Percentiles rank a stretch among this genome's conserved stretches.
Evolutionary conservation across 2,113 vertebrate species (phyloP).

Genomic region (Oryzias melastigma): DNA sequence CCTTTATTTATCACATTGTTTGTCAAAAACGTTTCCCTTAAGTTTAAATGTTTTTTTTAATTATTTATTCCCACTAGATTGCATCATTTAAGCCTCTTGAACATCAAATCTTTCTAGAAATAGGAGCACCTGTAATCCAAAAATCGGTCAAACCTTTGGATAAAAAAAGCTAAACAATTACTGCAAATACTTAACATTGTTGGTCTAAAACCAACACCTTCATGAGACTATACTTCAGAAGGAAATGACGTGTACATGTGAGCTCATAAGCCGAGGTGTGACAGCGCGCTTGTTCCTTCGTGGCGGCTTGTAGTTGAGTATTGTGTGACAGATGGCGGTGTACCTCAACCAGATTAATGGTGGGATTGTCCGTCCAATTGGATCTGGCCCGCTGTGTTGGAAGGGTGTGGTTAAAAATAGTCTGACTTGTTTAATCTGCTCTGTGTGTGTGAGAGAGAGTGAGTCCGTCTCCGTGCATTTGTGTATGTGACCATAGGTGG

Average conservation of each 20-base stretch:
- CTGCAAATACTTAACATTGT: slow-evolving; percentile 30
- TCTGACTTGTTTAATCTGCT: slow-evolving; percentile 68
- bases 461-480: slow-evolving; percentile 22
- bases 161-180: slow-evolving; percentile 41
- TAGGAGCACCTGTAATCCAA: slow-evolving; percentile 22
- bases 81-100: slow-evolving; percentile 42
- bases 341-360: slow-evolving; percentile 78
- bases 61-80: slow-evolving; percentile 11
- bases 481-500: background rate
- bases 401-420: slow-evolving; percentile 76
- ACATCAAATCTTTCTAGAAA: slow-evolving; percentile 3
- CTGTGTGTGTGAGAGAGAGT: slow-evolving; percentile 26
- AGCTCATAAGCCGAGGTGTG: slow-evolving; percentile 17
- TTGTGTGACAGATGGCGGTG: slow-evolving; percentile 75
- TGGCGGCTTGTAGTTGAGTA: slow-evolving; percentile 40
- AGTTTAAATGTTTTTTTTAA: slow-evolving; percentile 6
- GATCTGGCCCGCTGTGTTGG: slow-evolving; percentile 61
- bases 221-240: slow-evolving; percentile 3
- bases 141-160: background rate
- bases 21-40: background rate
- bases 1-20: too few species aligned
- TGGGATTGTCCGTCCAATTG: slow-evolving; percentile 74
- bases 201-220: background rate
- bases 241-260: slow-evolving; percentile 13
- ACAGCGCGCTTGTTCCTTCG: slow-evolving; percentile 31